phyloP scores from a whole-genome alignment of 2,888 invertebrate genomes.

The Syritta pipiens region DNA sequence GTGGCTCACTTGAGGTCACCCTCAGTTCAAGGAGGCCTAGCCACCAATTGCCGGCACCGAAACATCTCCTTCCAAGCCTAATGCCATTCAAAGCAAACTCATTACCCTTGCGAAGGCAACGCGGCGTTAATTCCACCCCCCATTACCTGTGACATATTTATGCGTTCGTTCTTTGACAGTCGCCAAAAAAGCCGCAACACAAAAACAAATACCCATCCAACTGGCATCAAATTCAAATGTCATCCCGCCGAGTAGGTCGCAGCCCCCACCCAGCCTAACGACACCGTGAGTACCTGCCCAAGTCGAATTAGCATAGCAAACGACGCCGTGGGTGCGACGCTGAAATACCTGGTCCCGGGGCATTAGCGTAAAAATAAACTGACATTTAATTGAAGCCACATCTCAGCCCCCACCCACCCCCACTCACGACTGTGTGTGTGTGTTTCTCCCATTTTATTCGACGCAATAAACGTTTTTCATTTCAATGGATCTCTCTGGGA shows the following conservation, averaged over 20 bases:
- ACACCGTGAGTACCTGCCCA: conserved; percentile 12
- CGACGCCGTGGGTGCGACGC: conserved; percentile 27
- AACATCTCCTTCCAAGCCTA: no score
- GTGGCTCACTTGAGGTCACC: no score
- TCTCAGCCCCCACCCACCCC: conserved; percentile 29
- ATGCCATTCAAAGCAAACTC: conserved; percentile 26
- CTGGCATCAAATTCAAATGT: neutral
- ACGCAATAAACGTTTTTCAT: conserved; percentile 79
- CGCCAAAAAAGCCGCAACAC: conserved; percentile 13
- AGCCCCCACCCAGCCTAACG: neutral
- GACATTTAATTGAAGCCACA: conserved; percentile 69
- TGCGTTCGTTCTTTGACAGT: conserved; percentile 4
- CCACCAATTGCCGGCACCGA: no score
- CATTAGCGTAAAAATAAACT: conserved; percentile 65
- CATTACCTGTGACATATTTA: conserved; percentile 32
- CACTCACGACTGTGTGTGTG: neutral
- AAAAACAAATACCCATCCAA: neutral
- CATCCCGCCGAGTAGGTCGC: neutral
- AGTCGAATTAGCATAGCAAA: conserved; percentile 64
- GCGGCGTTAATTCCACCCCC: no score
- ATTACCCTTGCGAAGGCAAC: no score
- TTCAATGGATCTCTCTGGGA: conserved; percentile 73
- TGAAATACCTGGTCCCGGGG: conserved; percentile 44
- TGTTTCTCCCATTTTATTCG: conserved; percentile 71
- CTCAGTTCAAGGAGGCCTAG: no score